Base-by-base conservation (phyloP, 1,140 invertebrate genomes). In the Eriosoma lanigerum region DNA sequence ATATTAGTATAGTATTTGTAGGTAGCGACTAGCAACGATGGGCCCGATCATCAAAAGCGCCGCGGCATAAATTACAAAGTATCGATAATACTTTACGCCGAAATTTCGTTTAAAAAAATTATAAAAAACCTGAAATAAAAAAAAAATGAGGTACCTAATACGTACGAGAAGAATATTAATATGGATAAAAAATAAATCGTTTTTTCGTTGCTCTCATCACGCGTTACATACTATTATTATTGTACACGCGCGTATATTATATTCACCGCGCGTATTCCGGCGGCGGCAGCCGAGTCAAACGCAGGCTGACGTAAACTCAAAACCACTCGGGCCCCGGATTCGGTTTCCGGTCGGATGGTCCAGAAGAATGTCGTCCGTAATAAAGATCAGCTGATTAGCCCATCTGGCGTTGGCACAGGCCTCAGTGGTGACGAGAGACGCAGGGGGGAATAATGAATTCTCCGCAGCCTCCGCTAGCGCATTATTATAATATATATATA, bases 321-420 rank as follows among this genome's bases (percentile, higher is more conserved):
- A 78, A 78, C 75, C 75, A 78, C 75, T 78, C 75, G n/a, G n/a
- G 75, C 75, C 75, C 56, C 54, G 75, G 72, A 12, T 19, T 21
- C 38, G 86, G 86, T 85, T 87, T 87, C 86, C 85, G 86, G 86
- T 87, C 86, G 85, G 86, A 86, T 86, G 84, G 87, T 86, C 86
- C 85, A 87, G 84, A 88, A 87, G 86, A 86, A 86, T 86, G 85
- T 87, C 86, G 87, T 86, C 56, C 56, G 44, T 78, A 78, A 78
- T 78, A 78, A 78, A 86, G 86, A 87, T 87, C 87, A 87, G 87
- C 80, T 81, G 80, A 81, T 81, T 68, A 87, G 87, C 85, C 87
- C 84, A 87, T 87, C 86, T 84, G 84, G 82, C 82, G 82, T 83
- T 83, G 82, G 82, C 83, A 85, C 83, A 46, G 82, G 32, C 81